Conservation (phyloP, 2,888 invertebrate species). For the Athrips mouffetella region DNA sequence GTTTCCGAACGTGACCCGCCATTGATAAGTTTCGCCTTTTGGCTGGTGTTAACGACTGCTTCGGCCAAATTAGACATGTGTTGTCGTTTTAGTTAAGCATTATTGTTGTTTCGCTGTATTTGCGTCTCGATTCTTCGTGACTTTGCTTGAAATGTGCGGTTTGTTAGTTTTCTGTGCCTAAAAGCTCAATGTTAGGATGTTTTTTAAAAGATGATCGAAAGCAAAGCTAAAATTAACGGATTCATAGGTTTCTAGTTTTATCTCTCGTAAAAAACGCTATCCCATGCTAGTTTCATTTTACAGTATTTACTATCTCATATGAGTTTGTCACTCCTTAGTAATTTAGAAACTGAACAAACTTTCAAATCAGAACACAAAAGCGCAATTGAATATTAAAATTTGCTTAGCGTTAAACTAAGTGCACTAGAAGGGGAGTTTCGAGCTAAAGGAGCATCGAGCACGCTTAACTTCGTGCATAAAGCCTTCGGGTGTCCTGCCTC, state of each 20-base stretch:
- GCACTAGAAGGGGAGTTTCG: slow-evolving; percentile 56
- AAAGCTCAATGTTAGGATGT: too few relatives aligned
- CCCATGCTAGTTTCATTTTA: too few relatives aligned
- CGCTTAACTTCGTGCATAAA: slow-evolving; percentile 67
- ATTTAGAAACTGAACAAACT: slow-evolving; percentile 4
- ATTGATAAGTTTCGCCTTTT: slow-evolving; percentile 41
- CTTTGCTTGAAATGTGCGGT: too few relatives aligned
- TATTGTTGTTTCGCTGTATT: too few relatives aligned
- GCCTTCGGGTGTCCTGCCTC: slow-evolving; percentile 66
- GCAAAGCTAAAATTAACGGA: too few relatives aligned
- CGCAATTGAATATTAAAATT: slow-evolving; percentile 76
- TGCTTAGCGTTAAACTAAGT: slow-evolving; percentile 67
- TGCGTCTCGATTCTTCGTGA: too few relatives aligned
- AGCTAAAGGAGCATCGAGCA: slow-evolving; percentile 56
- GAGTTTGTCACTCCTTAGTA: background rate
- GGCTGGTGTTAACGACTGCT: slow-evolving; percentile 15
- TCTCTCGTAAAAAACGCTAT: too few relatives aligned
- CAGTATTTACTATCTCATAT: background rate
- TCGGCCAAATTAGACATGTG: background rate
- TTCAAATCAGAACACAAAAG: slow-evolving; percentile 34
- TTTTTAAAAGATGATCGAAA: too few relatives aligned
- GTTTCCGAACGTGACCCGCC: slow-evolving; percentile 48
- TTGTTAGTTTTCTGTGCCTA: too few relatives aligned
- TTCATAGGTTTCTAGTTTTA: too few relatives aligned
- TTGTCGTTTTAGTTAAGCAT: background rate